Base-by-base conservation (phyloP, 2,113 vertebrate genomes). In the Hypanus sabinus region DNA sequence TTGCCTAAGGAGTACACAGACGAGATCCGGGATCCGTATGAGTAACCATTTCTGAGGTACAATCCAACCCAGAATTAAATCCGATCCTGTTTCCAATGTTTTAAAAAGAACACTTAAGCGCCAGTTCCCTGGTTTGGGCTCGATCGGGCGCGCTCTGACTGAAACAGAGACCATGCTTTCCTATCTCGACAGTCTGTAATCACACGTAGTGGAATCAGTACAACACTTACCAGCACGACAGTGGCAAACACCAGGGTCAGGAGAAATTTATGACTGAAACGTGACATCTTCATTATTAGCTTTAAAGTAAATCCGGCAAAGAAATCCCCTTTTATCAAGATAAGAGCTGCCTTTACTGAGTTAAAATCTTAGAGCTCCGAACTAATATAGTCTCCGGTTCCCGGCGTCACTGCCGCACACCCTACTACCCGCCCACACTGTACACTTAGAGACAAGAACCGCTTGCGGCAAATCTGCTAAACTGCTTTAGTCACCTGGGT, bases 171-270 rank as follows among this genome's bases (percentile, higher is more conserved):
- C 5, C 9, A 3, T 27, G 12, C 16, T 8, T 83, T 83, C 76
- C 18, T 27, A 27, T 24, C 57, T 14, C 30, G 60, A 30, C 30
- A 6, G 11, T n/a, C 24, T 88, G 14, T 62, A 88, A 88, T n/a
- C 83, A 93, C n/a, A 71, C 12, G 18, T 33, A 36, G 0, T 27
- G 14, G 9, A 16, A 93, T 14, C 3, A 24, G 5, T 30, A 91
- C 88, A 91, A 36, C 65, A 73, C 91, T 93, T 24, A 93, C 91
- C 91, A 93, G 6, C 36, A 93, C 24, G 68, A 73, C 38, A 3
- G 71, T 24, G 65, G 70, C 33, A 27, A 27, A 73, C 46, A 38
- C 68, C 91, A 93, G 27, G 22, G 68, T 11, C 65, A 71, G n/a
- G 38, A 93, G 33, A 38, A 70, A 70, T 5, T 1, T n/a, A 5